Evolutionary conservation across 2,113 vertebrate genomes (phyloP).

Genomic region (Picathartes gymnocephalus): DNA sequence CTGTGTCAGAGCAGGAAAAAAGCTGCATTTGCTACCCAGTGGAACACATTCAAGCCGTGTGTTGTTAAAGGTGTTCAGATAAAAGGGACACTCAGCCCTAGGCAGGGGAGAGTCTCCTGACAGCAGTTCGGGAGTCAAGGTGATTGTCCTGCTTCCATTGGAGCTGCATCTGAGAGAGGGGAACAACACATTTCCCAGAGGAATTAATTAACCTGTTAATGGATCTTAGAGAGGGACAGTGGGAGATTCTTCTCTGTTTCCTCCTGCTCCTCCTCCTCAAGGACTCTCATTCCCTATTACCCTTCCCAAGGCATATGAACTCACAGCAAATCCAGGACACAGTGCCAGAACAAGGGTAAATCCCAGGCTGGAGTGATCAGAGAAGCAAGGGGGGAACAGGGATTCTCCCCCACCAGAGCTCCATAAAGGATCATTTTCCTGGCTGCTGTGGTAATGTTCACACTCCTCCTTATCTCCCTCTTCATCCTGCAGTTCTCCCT

Average conservation of each 20-base stretch:
- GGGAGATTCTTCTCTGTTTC: neutral
- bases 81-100: neutral
- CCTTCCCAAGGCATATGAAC: neutral
- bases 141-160: rapidly evolving
- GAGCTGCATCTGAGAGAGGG: neutral
- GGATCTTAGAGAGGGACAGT: neutral
- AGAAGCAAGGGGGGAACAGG: neutral
- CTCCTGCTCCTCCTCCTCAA: neutral
- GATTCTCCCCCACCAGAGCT: neutral
- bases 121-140: neutral
- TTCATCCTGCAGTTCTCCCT: neutral
- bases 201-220: neutral
- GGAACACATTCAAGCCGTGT: neutral
- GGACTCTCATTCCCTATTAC: neutral
- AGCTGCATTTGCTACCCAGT: neutral
- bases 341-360: neutral
- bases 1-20: neutral
- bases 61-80: neutral
- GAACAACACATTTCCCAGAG: neutral
- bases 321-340: neutral
- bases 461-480: rapidly evolving
- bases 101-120: neutral
- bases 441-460: neutral
- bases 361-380: neutral
- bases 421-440: neutral